A percentile compares a stretch with the other conserved stretches of the same genome.
Conservation (phyloP, 2,797 vertebrate species). For the Apogon talboti region DNA sequence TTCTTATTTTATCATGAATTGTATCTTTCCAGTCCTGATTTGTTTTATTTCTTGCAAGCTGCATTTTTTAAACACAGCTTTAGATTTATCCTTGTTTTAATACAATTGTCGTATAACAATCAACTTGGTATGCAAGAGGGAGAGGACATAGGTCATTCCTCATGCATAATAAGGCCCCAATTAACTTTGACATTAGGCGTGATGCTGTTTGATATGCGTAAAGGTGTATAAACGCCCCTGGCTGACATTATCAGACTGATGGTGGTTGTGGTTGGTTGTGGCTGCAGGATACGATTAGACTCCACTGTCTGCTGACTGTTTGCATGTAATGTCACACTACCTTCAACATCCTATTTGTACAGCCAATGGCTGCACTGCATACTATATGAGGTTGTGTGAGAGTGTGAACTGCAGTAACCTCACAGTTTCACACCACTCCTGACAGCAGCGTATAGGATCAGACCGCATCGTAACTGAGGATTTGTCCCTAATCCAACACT, state of each 20-base stretch:
- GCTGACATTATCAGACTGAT: conserved; percentile 2
- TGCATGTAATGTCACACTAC: conserved; percentile 49
- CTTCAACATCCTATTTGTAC: conserved; percentile 61
- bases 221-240: not conserved
- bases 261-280: conserved; percentile 33
- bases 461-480: conserved; percentile 13
- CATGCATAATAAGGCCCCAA: not conserved
- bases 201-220: conserved; percentile 28
- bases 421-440: conserved; percentile 17
- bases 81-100: conserved; percentile 9
- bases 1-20: too few relatives aligned
- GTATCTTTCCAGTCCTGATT: too few relatives aligned
- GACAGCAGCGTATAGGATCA: not conserved
- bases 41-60: not conserved
- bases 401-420: conserved; percentile 71
- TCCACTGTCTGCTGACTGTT: conserved; percentile 26
- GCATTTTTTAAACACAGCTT: not conserved
- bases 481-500: conserved; percentile 52
- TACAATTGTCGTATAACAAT: not conserved
- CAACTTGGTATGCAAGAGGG: not conserved
- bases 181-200: conserved; percentile 4
- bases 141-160: not conserved
- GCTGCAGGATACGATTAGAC: conserved; percentile 7
- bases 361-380: conserved; percentile 63
- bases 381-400: conserved; percentile 16